Conservation (phyloP, 2,797 vertebrate species). For the Tokudaia muenninki region DNA sequence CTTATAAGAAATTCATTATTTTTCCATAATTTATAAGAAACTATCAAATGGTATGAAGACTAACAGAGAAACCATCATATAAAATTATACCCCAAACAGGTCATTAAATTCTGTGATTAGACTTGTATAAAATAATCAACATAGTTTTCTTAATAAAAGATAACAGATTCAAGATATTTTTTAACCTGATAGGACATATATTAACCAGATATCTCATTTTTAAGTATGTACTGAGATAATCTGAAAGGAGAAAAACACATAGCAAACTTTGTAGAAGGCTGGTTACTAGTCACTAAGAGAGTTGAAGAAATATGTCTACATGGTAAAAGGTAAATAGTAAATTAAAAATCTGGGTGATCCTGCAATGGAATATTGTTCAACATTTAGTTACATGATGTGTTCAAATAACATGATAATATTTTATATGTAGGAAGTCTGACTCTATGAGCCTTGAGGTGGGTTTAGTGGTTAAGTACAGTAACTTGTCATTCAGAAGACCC, state of each 20-base stretch:
- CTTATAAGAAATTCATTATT: background rate
- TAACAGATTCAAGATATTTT: background rate
- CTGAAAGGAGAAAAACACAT: background rate
- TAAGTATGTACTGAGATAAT: background rate
- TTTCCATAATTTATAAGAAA: background rate
- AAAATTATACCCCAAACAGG: background rate
- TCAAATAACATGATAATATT: background rate
- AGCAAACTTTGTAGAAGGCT: background rate
- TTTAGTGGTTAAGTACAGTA: background rate
- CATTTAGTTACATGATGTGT: background rate
- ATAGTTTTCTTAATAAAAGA: background rate
- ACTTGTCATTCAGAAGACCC: background rate
- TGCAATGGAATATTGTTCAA: background rate
- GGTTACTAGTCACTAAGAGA: background rate
- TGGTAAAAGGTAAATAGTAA: background rate
- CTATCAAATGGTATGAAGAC: background rate
- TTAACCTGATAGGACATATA: background rate
- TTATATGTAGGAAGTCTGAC: background rate
- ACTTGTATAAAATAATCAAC: background rate
- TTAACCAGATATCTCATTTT: background rate
- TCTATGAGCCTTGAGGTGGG: background rate
- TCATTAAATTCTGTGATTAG: background rate
- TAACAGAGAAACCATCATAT: background rate
- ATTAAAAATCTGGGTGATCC: background rate
- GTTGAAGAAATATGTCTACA: background rate